Evolutionary conservation across 2,797 vertebrate species (phyloP).

Genomic region (Rhynchotus rufescens): DNA sequence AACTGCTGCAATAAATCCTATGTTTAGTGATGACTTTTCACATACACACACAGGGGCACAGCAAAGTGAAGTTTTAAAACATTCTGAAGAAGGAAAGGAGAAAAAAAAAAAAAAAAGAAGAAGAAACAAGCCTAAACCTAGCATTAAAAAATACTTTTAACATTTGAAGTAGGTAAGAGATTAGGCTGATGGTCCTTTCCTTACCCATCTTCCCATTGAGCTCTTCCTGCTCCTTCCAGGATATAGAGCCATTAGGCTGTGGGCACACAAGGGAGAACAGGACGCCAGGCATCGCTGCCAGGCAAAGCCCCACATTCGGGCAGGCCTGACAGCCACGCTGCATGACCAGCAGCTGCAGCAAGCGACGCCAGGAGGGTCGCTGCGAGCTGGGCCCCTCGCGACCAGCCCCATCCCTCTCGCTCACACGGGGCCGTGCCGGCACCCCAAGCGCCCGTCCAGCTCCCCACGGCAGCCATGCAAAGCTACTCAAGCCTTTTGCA

Average conservation of each 20-base stretch:
- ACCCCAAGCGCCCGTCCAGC: neutral
- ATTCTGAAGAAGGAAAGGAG: neutral
- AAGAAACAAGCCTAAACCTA: neutral
- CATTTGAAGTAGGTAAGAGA: neutral
- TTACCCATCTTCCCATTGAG: neutral
- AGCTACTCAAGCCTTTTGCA: neutral
- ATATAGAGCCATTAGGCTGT: fast-evolving
- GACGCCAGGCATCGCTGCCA: fast-evolving
- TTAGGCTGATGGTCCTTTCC: neutral
- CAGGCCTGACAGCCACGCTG: neutral
- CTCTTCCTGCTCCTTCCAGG: neutral
- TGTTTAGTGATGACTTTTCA: too few relatives aligned
- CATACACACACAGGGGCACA: neutral
- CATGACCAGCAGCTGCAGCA: neutral
- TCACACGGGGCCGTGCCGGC: fast-evolving
- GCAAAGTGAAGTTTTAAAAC: neutral
- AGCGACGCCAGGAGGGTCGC: neutral
- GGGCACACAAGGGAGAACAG: neutral
- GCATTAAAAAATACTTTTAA: neutral
- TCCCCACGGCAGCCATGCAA: neutral
- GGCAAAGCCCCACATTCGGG: neutral
- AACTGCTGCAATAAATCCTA: too few relatives aligned
- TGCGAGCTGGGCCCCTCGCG: neutral
- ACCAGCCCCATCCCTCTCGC: neutral
- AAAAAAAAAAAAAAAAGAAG: neutral